Evolutionary conservation across 2,888 invertebrate genomes (phyloP).

Genomic region (Drosophila parthenogenetica): DNA sequence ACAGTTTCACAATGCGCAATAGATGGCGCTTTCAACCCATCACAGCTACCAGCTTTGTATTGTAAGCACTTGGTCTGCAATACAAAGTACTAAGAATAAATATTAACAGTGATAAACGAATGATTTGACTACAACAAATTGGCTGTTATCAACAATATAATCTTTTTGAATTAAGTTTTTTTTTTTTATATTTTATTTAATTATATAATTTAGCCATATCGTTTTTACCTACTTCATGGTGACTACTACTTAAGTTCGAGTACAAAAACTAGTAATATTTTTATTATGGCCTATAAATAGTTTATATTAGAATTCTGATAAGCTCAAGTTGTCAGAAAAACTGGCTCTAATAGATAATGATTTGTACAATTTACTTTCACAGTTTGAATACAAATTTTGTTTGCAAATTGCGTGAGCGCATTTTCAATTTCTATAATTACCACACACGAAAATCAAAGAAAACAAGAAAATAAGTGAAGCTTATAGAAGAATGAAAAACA

Average conservation of each 20-base stretch:
- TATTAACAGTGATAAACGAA: not conserved
- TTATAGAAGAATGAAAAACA: conserved; percentile 16
- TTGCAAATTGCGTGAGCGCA: conserved; percentile 23
- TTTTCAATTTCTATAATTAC: conserved; percentile 55
- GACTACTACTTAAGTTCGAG: no score
- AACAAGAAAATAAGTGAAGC: conserved; percentile 32
- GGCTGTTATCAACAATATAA: not conserved
- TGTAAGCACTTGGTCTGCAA: not conserved
- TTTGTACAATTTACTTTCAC: conserved; percentile 2
- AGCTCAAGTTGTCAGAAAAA: not conserved
- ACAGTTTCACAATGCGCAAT: not conserved
- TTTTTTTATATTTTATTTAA: not conserved
- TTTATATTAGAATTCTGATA: not conserved
- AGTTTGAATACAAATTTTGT: conserved; percentile 11
- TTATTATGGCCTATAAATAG: no score
- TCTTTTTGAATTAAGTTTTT: not conserved
- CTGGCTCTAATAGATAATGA: not conserved
- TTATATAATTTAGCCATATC: no score
- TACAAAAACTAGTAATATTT: no score
- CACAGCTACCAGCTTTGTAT: not conserved
- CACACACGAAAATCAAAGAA: conserved; percentile 9
- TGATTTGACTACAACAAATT: not conserved
- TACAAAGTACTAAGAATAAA: not conserved
- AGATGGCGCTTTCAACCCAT: not conserved
- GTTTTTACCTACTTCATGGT: no score